Conservation (phyloP, 2,113 vertebrate species). For the Prietella phreatophila region DNA sequence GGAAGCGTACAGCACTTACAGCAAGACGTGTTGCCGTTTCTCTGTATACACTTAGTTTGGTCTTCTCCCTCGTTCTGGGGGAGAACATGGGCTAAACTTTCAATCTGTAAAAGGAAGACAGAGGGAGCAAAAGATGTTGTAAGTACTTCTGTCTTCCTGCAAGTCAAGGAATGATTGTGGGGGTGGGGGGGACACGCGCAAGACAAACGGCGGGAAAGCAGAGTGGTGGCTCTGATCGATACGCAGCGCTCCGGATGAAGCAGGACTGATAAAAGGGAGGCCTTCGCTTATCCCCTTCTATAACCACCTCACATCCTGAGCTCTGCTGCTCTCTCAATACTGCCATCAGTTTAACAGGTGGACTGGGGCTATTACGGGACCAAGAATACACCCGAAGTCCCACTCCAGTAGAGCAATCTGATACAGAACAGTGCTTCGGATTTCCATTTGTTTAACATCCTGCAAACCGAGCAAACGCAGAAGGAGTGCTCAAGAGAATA, state of each 20-base stretch:
- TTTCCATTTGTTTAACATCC: conserved; percentile 9
- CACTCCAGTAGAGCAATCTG: not conserved
- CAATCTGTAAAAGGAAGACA: conserved; percentile 56
- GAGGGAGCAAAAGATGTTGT: conserved; percentile 59
- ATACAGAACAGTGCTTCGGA: conserved; percentile 21
- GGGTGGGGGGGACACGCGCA: conserved; percentile 35
- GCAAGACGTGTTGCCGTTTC: not conserved
- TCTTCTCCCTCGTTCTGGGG: conserved; percentile 36
- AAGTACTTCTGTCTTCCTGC: conserved; percentile 67
- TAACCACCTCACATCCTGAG: conserved; percentile 10
- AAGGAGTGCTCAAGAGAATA: not conserved
- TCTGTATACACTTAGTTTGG: not conserved
- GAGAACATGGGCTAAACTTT: conserved; percentile 60
- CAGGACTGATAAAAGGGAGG: conserved; percentile 52
- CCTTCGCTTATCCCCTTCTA: conserved; percentile 30
- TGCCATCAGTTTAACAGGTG: conserved; percentile 19
- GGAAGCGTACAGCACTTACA: not conserved
- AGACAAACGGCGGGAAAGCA: conserved; percentile 68
- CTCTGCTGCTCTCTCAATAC: not conserved
- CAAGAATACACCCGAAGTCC: not conserved
- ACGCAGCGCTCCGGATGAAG: conserved; percentile 68
- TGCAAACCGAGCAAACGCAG: not conserved
- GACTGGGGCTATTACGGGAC: not conserved
- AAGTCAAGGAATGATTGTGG: conserved; percentile 37
- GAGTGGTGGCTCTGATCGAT: conserved; percentile 66